Evolutionary conservation across 2,888 invertebrate species (phyloP), one percentile per base, ranked within the genome.

Genomic region (Eilema griseolum): DNA sequence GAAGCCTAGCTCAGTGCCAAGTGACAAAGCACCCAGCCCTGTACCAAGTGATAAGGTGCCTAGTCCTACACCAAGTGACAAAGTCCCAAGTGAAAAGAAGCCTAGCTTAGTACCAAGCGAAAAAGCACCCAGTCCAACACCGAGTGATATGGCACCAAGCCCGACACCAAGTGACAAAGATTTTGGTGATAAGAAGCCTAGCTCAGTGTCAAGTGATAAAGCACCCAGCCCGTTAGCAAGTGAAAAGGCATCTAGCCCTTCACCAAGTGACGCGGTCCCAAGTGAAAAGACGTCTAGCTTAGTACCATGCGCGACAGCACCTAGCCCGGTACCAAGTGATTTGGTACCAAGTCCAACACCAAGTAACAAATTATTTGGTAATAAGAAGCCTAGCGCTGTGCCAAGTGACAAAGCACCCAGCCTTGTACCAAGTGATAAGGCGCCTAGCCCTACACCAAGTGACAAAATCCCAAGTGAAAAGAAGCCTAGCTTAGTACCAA

Each of bases 101-200:
- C 7, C 65, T 2, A 65, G 65, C 23, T 56, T 56, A 23, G 31
- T 14, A 3, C 70, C 64, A 0, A 65, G 73, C 4, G 70, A 81
- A 0, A 73, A 66, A 8, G 57, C 28, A 33, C 33, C 33, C 3
- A 33, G 33, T 8, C 33, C 33, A 8, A 8, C 8, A 31, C 61
- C 71, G 61, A 41, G 71, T 14, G 63, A 62, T 11, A 72, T 68
- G 20, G 14, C 24, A 0, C 41, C 5, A 0, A 62, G 62, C 41
- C 62, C 62, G 0, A 8, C n/a, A 0, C n/a, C 56, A 11, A 28
- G 10, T 12, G 14, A 46, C 5, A 63, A 46, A 23, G 0, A n/a
- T 20, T 10, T 12, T 1, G 11, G n/a, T 1, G 64, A 64, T 0
- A 28, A 52, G 46, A 24, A 1, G 5, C 2, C 16, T 16, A 75